Evolutionary conservation across 2,888 invertebrate genomes (phyloP).

Genomic region (Tenthredo mesomela): DNA sequence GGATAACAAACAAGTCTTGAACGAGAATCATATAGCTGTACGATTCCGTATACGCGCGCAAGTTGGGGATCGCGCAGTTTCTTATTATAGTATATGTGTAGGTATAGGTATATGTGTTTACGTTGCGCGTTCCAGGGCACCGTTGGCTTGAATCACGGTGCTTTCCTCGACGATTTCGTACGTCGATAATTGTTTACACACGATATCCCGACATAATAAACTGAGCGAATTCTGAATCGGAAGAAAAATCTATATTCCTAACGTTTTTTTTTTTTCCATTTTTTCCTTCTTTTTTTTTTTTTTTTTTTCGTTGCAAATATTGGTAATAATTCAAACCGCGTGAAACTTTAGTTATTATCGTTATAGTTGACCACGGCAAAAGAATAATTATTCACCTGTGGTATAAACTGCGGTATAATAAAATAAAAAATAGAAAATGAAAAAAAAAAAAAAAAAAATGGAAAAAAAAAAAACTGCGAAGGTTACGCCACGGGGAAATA

Average conservation of each 20-base stretch:
- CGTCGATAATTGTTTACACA: constrained; percentile 13
- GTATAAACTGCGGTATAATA: neutral
- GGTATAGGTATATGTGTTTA: neutral
- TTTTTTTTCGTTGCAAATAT: neutral
- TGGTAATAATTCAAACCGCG: neutral
- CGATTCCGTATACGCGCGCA: neutral
- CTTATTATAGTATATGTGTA: neutral
- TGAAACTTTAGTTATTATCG: neutral
- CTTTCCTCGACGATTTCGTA: neutral
- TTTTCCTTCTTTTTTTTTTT: neutral
- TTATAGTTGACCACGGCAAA: neutral
- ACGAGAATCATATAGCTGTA: constrained; percentile 19
- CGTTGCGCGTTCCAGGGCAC: constrained; percentile 2
- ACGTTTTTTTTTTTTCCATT: neutral
- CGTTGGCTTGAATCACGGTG: constrained; percentile 28
- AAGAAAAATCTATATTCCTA: neutral
- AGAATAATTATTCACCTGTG: neutral
- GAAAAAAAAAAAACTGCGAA: neutral
- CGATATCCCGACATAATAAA: constrained; percentile 1
- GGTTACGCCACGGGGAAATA: constrained; percentile 31
- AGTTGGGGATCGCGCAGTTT: neutral
- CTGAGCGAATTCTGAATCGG: neutral
- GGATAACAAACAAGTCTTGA: constrained; percentile 42
- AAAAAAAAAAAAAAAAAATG: neutral
- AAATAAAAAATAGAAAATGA: neutral